phyloP scores from a whole-genome alignment of 1,140 invertebrate species.

The Meloidogyne chitwoodi region DNA sequence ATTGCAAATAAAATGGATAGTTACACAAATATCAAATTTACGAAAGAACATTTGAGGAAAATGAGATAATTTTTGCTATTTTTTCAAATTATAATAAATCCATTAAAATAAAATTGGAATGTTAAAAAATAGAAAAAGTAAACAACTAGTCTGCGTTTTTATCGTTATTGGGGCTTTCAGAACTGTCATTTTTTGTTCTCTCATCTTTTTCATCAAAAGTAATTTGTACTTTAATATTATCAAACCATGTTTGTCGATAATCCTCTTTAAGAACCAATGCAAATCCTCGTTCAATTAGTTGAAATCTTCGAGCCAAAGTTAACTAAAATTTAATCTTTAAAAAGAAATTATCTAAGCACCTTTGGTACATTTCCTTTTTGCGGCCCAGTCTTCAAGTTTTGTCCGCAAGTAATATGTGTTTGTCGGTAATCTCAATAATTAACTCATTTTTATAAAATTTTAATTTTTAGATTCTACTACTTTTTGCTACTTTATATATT shows the following conservation, averaged over 20 bases:
- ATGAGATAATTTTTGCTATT: background rate
- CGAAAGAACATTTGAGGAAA: constrained; percentile 4
- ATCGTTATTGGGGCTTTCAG: background rate
- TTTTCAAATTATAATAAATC: background rate
- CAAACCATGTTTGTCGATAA: background rate
- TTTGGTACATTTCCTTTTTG: no score
- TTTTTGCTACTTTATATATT: no score
- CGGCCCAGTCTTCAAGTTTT: no score
- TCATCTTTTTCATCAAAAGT: background rate
- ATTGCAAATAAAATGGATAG: constrained; percentile 53
- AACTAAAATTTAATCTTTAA: background rate
- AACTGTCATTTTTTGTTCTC: background rate
- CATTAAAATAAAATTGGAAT: background rate
- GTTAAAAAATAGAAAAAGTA: background rate
- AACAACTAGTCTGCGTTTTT: background rate
- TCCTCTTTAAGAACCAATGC: constrained; percentile 3
- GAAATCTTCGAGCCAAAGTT: background rate
- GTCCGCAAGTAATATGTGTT: no score
- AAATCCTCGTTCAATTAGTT: constrained; percentile 7
- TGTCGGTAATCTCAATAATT: no score
- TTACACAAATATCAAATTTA: constrained; percentile 42
- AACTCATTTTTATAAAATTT: no score
- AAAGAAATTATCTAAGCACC: no score
- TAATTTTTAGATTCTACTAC: no score
- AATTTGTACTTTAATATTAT: background rate